phyloP scores from a whole-genome alignment of 1,140 invertebrate species.

The Platyura marginata region DNA sequence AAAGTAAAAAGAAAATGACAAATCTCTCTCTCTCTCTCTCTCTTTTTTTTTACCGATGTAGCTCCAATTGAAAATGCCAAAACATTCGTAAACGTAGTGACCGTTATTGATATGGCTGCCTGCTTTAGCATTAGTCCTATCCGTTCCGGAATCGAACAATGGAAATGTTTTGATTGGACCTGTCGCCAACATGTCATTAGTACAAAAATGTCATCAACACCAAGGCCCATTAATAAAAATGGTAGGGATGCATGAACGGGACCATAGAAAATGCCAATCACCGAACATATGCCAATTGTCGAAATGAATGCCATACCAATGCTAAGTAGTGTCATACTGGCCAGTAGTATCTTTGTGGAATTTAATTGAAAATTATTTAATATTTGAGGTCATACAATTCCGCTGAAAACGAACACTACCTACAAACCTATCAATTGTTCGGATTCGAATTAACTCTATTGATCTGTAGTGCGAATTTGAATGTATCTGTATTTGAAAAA shows the following conservation, averaged over 20 bases:
- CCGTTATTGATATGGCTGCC: conserved; percentile 63
- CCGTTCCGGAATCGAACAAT: conserved; percentile 32
- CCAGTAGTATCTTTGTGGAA: conserved; percentile 35
- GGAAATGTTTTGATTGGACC: conserved; percentile 16
- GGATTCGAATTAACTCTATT: too few species aligned
- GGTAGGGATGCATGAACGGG: conserved; percentile 66
- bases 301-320: conserved; percentile 59
- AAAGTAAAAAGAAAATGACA: too few species aligned
- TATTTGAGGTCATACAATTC: too few species aligned
- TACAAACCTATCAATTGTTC: too few species aligned
- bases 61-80: conserved; percentile 55
- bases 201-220: conserved; percentile 66
- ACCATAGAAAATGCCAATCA: conserved; percentile 43
- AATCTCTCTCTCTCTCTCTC: too few species aligned
- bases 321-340: conserved; percentile 43
- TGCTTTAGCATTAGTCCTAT: conserved; percentile 51
- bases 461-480: too few species aligned
- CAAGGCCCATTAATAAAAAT: conserved; percentile 62
- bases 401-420: too few species aligned
- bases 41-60: conserved; percentile 36
- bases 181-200: conserved; percentile 57
- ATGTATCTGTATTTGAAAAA: too few species aligned
- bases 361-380: too few species aligned
- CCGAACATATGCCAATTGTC: conserved; percentile 51
- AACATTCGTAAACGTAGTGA: conserved; percentile 68